A percentile compares a stretch with the other conserved stretches of the same genome.
phyloP scores from a whole-genome alignment of 2,888 invertebrate species.

The Ashinkailepas kermadecensis region DNA sequence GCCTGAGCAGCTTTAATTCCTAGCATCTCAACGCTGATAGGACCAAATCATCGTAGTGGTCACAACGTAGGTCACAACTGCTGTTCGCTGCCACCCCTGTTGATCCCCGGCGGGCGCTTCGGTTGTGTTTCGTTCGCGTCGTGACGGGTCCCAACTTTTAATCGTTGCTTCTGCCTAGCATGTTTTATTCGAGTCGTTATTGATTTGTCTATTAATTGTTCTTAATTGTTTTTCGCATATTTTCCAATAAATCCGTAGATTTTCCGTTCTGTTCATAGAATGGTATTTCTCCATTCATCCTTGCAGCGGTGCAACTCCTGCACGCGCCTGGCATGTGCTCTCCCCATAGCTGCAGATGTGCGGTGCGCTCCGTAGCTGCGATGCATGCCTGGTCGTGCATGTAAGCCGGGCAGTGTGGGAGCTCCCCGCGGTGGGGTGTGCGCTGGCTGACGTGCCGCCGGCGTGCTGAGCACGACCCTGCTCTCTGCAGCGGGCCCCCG shows the following conservation, averaged over 20 bases:
- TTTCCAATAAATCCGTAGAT: conserved; percentile 7
- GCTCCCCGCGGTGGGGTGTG: not conserved
- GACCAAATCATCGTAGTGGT: too few species aligned
- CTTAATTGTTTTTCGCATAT: not conserved
- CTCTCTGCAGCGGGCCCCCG: too few species aligned
- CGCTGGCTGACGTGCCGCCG: not conserved
- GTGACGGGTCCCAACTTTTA: not conserved
- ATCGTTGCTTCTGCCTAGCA: not conserved
- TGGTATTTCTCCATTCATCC: not conserved
- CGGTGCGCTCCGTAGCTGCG: not conserved
- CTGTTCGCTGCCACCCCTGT: not conserved
- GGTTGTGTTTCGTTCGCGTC: not conserved
- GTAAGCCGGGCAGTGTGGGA: not conserved
- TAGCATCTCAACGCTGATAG: not conserved
- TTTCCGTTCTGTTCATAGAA: not conserved
- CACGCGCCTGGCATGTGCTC: not conserved
- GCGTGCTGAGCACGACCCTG: too few species aligned
- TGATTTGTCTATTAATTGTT: not conserved
- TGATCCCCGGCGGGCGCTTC: not conserved
- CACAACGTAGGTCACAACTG: not conserved
- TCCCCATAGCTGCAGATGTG: not conserved
- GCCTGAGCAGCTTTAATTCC: not conserved
- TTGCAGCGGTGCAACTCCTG: not conserved
- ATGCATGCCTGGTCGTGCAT: not conserved
- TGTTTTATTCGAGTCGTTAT: not conserved